Evolutionary conservation across 2,113 vertebrate species (phyloP).

Genomic region (Thalassarche chlororhynchos): DNA sequence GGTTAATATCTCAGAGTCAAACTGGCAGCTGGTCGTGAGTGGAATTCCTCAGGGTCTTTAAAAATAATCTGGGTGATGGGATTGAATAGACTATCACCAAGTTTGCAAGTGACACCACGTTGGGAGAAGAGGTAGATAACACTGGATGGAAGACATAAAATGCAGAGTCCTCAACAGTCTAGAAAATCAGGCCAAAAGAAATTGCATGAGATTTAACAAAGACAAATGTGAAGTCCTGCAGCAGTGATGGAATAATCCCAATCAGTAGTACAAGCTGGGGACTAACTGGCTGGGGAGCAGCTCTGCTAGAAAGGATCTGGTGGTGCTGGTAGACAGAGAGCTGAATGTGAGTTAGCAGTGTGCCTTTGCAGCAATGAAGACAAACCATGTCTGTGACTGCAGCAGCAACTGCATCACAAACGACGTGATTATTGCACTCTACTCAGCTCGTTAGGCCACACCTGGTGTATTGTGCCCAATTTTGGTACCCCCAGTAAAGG

Average conservation of each 20-base stretch:
- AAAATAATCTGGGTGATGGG: neutral
- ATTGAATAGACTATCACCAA: neutral
- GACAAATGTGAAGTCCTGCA: neutral
- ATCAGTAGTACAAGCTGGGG: neutral
- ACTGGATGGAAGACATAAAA: neutral
- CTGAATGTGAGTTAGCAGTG: rapidly evolving
- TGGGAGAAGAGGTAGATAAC: neutral
- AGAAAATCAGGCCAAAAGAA: neutral
- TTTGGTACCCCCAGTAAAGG: neutral
- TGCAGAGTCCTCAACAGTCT: rapidly evolving
- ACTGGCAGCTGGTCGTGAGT: neutral
- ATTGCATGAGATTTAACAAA: neutral
- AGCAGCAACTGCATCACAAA: neutral
- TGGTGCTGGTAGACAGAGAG: neutral
- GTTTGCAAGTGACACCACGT: neutral
- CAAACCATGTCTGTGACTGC: neutral
- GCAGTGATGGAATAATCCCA: neutral
- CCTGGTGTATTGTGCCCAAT: neutral
- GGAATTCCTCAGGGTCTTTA: neutral
- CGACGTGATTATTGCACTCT: neutral
- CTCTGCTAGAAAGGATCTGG: neutral
- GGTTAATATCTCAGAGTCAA: neutral
- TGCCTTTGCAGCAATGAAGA: neutral
- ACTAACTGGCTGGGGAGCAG: neutral
- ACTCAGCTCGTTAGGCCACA: neutral